phyloP scores from a whole-genome alignment of 2,797 vertebrate genomes.

The Chelidonichthys spinosus region DNA sequence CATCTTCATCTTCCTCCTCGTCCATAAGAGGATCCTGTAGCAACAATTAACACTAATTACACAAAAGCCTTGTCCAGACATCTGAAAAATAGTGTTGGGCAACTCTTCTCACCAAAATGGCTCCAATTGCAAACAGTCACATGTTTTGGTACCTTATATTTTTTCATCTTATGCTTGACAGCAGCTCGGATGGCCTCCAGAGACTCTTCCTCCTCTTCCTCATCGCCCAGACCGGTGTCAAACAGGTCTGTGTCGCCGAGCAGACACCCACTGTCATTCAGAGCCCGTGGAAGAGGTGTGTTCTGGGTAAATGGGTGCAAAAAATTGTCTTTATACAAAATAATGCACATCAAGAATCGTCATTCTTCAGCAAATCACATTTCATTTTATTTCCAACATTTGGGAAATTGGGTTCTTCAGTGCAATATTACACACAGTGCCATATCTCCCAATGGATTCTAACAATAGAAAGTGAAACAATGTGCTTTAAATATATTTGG shows the following conservation, averaged over 20 bases:
- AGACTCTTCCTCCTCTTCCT: conserved; percentile 89
- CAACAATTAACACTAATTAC: conserved; percentile 12
- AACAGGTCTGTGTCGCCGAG: conserved; percentile 92
- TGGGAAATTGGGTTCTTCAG: background rate
- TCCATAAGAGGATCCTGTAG: conserved; percentile 65
- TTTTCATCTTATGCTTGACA: conserved; percentile 88
- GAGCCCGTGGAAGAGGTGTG: conserved; percentile 46
- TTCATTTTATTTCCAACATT: background rate
- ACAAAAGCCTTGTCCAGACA: background rate
- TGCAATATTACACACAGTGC: background rate
- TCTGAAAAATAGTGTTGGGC: too few species aligned
- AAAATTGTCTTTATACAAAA: background rate
- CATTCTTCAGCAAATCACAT: background rate
- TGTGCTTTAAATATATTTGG: background rate
- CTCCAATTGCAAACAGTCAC: background rate
- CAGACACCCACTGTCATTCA: conserved; percentile 94
- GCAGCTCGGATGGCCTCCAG: conserved; percentile 89
- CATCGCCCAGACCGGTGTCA: conserved; percentile 89
- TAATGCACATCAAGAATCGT: background rate
- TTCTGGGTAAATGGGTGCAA: conserved; percentile 52
- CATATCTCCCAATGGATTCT: background rate
- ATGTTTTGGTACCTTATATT: conserved; percentile 72
- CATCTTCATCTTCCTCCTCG: conserved; percentile 60
- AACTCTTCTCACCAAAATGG: background rate
- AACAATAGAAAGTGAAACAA: background rate